Evolutionary conservation across 2,797 vertebrate genomes (phyloP).

Genomic region (Hydrophis major): DNA sequence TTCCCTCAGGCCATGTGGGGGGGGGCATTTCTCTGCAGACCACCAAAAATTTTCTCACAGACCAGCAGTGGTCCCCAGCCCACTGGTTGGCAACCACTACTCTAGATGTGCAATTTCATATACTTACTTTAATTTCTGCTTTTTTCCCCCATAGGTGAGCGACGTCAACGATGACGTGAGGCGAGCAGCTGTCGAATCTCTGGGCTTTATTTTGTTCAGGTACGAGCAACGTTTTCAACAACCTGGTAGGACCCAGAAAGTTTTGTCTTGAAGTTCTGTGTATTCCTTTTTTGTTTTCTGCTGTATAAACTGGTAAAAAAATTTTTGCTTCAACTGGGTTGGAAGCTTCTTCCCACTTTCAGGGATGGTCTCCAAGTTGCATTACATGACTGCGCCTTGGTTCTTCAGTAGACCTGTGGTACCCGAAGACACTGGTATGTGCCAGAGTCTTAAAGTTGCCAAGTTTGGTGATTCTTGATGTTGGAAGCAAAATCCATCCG

Average conservation of each 20-base stretch:
- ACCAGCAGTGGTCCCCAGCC: no score
- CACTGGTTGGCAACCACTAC: no score
- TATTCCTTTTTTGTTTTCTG: not conserved
- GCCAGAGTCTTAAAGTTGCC: no score
- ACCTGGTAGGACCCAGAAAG: not conserved
- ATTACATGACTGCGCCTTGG: no score
- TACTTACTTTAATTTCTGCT: not conserved
- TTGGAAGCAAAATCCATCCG: no score
- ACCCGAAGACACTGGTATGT: no score
- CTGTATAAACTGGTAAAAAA: not conserved
- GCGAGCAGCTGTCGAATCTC: slow-evolving; percentile 96
- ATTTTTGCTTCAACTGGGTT: not conserved
- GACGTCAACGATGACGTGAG: slow-evolving; percentile 98
- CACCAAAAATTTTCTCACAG: no score
- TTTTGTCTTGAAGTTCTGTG: not conserved
- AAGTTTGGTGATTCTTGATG: no score
- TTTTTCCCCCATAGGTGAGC: slow-evolving; percentile 80
- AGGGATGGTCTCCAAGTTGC: not conserved
- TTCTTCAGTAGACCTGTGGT: no score
- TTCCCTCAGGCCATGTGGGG: no score
- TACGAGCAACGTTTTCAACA: slow-evolving; percentile 62
- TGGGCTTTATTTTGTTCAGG: slow-evolving; percentile 99
- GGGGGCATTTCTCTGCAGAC: no score
- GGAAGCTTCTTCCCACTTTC: not conserved
- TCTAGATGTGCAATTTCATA: not conserved